phyloP scores from a whole-genome alignment of 2,113 vertebrate species.

The Etia nguti region DNA sequence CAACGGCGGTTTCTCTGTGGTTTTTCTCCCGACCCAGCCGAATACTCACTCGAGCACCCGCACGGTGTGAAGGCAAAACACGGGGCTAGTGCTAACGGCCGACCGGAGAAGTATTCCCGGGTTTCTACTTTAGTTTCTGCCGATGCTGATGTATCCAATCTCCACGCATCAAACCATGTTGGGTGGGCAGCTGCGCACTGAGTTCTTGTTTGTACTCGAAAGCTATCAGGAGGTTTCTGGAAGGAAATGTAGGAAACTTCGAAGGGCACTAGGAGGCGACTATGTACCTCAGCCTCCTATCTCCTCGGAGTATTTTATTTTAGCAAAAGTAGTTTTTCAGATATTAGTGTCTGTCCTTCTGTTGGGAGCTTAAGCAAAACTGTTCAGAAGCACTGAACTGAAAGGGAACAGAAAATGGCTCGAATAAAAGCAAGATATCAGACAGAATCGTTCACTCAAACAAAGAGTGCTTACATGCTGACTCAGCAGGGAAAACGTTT shows the following conservation, averaged over 20 bases:
- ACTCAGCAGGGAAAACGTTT: neutral
- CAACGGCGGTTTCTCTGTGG: neutral
- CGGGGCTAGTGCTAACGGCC: neutral
- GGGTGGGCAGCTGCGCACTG: conserved; percentile 58
- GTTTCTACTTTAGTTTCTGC: neutral
- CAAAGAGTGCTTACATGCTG: neutral
- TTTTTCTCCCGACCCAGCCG: neutral
- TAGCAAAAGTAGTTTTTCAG: neutral
- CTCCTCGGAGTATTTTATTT: neutral
- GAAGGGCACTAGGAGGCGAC: conserved; percentile 4
- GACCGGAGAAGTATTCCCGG: neutral
- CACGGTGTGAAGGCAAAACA: neutral
- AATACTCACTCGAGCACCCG: conserved; percentile 11
- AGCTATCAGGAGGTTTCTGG: neutral
- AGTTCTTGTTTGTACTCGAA: neutral
- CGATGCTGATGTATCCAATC: conserved; percentile 4
- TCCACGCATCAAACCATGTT: conserved; percentile 31
- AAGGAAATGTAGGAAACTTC: conserved; percentile 2
- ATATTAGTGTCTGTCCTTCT: no score
- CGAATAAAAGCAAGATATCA: neutral
- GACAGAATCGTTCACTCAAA: neutral
- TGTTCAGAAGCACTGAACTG: neutral
- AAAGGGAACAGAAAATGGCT: neutral
- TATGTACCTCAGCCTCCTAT: neutral
- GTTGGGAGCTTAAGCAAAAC: neutral